These are phyloP conservation scores for Pocillopora grandis DNA, from an alignment of 92 coral and sea anemone genomes.

Conservation along the genomic window DNA sequence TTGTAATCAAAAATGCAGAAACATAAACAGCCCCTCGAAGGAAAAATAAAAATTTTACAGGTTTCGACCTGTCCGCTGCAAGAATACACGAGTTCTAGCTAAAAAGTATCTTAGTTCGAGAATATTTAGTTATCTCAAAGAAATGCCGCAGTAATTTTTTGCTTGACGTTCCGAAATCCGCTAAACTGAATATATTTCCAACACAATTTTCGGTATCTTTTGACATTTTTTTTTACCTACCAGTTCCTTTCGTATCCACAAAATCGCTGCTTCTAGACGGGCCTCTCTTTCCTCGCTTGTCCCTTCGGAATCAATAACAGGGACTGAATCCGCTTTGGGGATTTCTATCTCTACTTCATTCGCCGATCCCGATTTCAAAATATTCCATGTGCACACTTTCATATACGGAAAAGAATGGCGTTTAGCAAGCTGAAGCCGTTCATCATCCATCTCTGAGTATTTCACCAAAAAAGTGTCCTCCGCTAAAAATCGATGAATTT, in stretches of 20 bases:
- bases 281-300: slow-evolving; percentile 82
- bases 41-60: slow-evolving; percentile 1
- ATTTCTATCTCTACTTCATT: slow-evolving; percentile 41
- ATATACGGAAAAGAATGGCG: slow-evolving; percentile 81
- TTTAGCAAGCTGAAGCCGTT: slow-evolving; percentile 43
- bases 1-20: slow-evolving; percentile 12
- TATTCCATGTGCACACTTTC: slow-evolving; percentile 78
- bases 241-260: slow-evolving; percentile 92
- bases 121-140: too few species aligned
- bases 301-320: slow-evolving; percentile 80
- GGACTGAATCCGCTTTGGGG: slow-evolving; percentile 46
- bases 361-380: slow-evolving; percentile 34
- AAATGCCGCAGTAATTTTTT: too few species aligned
- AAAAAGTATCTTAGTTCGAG: too few species aligned
- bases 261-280: slow-evolving; percentile 81
- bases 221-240: slow-evolving; percentile 49
- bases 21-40: slow-evolving; percentile 22
- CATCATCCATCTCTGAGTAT: slow-evolving; percentile 36
- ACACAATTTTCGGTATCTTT: too few species aligned
- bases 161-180: too few species aligned
- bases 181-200: too few species aligned
- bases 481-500: too few species aligned
- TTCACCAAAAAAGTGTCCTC: neutral
- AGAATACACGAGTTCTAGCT: too few species aligned
- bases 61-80: neutral